Conservation (phyloP, 1,140 invertebrate species). For the Portunus trituberculatus region DNA sequence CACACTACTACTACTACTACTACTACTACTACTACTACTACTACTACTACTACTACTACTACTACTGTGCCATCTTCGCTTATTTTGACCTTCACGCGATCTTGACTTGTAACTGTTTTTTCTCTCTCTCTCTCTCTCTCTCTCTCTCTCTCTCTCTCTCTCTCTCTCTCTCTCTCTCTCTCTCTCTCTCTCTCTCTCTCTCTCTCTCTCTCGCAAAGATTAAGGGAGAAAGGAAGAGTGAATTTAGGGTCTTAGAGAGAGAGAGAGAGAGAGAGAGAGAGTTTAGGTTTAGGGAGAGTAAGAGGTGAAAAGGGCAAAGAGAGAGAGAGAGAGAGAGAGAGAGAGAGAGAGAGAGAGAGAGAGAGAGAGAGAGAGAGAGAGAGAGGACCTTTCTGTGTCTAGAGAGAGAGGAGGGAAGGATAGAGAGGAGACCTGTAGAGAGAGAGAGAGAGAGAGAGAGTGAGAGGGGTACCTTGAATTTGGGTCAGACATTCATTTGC, state of each 20-base stretch:
- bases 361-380: neutral
- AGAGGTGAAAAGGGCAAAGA: neutral
- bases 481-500: conserved; percentile 23
- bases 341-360: neutral
- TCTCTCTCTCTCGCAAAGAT: too few relatives aligned
- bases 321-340: neutral
- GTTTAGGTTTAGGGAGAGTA: neutral
- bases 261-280: neutral
- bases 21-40: conserved; percentile 22
- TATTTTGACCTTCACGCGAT: neutral
- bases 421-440: neutral
- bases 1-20: neutral
- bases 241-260: too few relatives aligned
- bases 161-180: too few relatives aligned
- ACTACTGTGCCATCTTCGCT: too few relatives aligned
- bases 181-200: too few relatives aligned
- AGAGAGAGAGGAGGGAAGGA: neutral
- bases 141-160: too few relatives aligned
- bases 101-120: too few relatives aligned
- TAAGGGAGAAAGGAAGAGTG: neutral
- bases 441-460: conserved; percentile 24
- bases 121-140: too few relatives aligned
- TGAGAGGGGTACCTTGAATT: neutral
- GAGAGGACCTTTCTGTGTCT: neutral
- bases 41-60: conserved; percentile 21